These are phyloP conservation scores for Andrena haemorrhoa DNA, from an alignment of 2,888 invertebrate genomes.

Conservation along the genomic window DNA sequence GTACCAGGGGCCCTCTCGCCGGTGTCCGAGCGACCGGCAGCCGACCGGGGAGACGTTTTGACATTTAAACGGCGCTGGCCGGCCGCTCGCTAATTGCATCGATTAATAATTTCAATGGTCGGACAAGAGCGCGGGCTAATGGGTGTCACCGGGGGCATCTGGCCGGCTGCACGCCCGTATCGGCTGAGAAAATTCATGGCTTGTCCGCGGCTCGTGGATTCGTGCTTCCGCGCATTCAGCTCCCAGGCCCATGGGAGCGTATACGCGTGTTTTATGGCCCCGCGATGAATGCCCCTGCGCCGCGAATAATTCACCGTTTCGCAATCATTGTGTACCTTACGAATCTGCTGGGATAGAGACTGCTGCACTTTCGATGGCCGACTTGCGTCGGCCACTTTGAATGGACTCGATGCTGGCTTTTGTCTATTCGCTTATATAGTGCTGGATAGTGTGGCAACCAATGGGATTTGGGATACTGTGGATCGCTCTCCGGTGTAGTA, in stretches of 20 bases:
- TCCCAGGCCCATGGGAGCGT: conserved; percentile 43
- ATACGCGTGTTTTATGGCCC: conserved; percentile 14
- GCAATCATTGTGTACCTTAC: conserved; percentile 32
- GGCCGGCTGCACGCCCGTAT: conserved; percentile 11
- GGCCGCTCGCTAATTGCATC: conserved; percentile 73
- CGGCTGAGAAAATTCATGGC: conserved; percentile 47
- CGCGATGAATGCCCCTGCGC: conserved; percentile 32
- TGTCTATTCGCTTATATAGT: neutral
- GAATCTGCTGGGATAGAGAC: conserved; percentile 27
- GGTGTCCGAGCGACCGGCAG: neutral
- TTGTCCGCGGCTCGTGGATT: conserved; percentile 47
- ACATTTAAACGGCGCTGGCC: conserved; percentile 53
- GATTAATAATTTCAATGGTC: conserved; percentile 75
- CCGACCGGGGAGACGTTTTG: conserved; percentile 59
- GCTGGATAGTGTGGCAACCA: neutral
- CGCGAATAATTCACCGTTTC: conserved; percentile 51
- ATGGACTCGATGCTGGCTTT: neutral
- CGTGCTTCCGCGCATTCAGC: conserved; percentile 56
- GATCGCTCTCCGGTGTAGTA: too few relatives aligned
- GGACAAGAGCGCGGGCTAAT: conserved; percentile 70
- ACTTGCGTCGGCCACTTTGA: neutral
- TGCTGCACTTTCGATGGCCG: conserved; percentile 24
- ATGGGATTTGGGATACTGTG: too few relatives aligned
- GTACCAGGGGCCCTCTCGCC: conserved; percentile 36
- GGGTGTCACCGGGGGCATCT: conserved; percentile 63